These are phyloP conservation scores for Quiscalus mexicanus DNA, from an alignment of 2,113 vertebrate species.

Conservation along the genomic window DNA sequence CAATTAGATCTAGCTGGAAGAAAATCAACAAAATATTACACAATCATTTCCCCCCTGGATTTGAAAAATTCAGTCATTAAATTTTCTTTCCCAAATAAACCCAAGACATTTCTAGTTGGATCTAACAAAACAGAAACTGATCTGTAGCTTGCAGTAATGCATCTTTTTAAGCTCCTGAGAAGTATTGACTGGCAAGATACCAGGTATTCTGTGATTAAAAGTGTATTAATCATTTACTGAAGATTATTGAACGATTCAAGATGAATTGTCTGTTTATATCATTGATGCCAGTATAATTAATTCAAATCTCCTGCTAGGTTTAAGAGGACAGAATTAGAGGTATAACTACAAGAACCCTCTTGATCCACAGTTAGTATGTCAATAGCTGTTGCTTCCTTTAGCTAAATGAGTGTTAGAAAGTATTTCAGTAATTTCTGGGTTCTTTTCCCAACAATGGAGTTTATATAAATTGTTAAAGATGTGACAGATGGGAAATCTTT, in stretches of 20 bases:
- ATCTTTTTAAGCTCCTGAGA: constrained; percentile 10
- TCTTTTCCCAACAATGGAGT: constrained; percentile 28
- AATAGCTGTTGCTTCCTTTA: constrained; percentile 58
- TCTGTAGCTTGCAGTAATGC: not conserved
- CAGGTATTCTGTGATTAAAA: constrained; percentile 44
- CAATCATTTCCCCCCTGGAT: not conserved
- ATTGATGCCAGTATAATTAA: constrained; percentile 53
- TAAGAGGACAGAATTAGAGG: constrained; percentile 46
- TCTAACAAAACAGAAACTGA: not conserved
- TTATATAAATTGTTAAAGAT: constrained; percentile 62
- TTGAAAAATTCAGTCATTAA: not conserved
- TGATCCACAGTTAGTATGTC: constrained; percentile 54
- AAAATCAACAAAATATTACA: not conserved
- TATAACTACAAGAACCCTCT: constrained; percentile 47
- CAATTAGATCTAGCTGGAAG: not conserved
- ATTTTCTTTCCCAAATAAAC: not conserved
- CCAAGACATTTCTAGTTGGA: not conserved
- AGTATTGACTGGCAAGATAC: constrained; percentile 20
- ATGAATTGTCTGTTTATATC: constrained; percentile 58
- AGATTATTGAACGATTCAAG: constrained; percentile 54
- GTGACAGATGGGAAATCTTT: constrained; percentile 42
- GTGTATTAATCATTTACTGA: constrained; percentile 53
- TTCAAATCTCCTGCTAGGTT: constrained; percentile 33
- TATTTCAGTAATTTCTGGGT: constrained; percentile 42
- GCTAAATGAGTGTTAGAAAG: constrained; percentile 57